These are phyloP conservation scores for Notechis scutatus DNA, from an alignment of 2,113 vertebrate genomes.

Conservation along the genomic window DNA sequence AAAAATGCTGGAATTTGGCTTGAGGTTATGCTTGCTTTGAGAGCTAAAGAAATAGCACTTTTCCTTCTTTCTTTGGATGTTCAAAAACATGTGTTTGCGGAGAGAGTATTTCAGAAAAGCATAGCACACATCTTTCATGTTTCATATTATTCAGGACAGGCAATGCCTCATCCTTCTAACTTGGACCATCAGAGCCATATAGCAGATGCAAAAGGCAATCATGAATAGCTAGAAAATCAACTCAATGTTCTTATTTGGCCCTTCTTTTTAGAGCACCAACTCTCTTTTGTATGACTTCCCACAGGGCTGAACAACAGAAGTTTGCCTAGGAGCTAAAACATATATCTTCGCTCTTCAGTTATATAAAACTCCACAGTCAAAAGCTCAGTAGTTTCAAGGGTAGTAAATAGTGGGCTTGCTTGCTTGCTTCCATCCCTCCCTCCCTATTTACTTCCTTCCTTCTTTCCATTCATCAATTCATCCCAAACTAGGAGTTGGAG, in stretches of 20 bases:
- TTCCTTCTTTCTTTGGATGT: slow-evolving; percentile 4
- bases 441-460: fast-evolving
- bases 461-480: neutral
- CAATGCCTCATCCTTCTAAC: neutral
- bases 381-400: neutral
- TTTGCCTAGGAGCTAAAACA: slow-evolving; percentile 37
- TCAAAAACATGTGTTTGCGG: neutral
- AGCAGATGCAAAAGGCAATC: neutral
- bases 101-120: neutral
- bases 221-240: slow-evolving; percentile 6
- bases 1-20: neutral
- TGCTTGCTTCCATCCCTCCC: neutral
- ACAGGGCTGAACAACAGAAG: slow-evolving; percentile 25
- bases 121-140: neutral
- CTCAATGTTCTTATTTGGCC: neutral
- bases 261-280: neutral
- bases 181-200: slow-evolving; percentile 17
- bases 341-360: neutral
- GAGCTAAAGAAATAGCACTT: neutral
- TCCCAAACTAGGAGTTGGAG: neutral
- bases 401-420: neutral
- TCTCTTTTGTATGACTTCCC: slow-evolving; percentile 26
- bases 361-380: slow-evolving; percentile 8
- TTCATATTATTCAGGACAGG: neutral
- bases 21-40: slow-evolving; percentile 4